Evolutionary conservation across 2,797 vertebrate species (phyloP).

Genomic region (Typhlichthys subterraneus): DNA sequence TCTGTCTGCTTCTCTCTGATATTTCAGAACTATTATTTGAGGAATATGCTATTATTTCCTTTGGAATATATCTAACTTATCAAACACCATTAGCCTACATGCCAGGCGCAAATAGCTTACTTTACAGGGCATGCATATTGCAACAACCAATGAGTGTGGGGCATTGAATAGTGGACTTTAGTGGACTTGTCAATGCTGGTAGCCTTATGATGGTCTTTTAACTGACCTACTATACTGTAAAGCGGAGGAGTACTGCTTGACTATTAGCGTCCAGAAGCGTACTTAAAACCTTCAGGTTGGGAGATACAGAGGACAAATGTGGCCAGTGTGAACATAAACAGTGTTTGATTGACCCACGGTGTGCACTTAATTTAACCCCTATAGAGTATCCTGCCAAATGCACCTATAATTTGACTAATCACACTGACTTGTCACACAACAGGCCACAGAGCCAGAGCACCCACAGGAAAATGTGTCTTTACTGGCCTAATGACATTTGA

Average conservation of each 20-base stretch:
- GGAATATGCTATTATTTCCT: no score
- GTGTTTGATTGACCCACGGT: constrained; percentile 57
- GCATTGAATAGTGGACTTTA: no score
- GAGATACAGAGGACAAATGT: constrained; percentile 37
- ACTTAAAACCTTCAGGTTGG: constrained; percentile 18
- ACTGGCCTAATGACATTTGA: constrained; percentile 70
- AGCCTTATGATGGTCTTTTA: no score
- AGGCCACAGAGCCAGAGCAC: constrained; percentile 43
- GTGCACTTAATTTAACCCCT: constrained; percentile 53
- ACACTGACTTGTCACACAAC: constrained; percentile 51
- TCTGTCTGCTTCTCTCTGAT: no score
- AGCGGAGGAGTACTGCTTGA: not conserved
- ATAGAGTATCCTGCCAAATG: constrained; percentile 40
- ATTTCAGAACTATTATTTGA: no score
- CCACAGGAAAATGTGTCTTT: constrained; percentile 59
- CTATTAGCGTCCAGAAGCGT: not conserved
- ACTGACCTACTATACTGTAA: no score
- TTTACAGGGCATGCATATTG: no score
- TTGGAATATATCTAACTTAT: no score
- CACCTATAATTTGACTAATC: constrained; percentile 60
- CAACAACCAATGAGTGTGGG: no score
- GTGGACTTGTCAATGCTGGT: no score
- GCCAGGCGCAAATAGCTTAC: no score
- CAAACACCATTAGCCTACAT: no score
- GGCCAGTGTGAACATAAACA: constrained; percentile 34